These are phyloP conservation scores for Protomyctophum bolini DNA, from an alignment of 2,113 vertebrate genomes.

Conservation along the genomic window DNA sequence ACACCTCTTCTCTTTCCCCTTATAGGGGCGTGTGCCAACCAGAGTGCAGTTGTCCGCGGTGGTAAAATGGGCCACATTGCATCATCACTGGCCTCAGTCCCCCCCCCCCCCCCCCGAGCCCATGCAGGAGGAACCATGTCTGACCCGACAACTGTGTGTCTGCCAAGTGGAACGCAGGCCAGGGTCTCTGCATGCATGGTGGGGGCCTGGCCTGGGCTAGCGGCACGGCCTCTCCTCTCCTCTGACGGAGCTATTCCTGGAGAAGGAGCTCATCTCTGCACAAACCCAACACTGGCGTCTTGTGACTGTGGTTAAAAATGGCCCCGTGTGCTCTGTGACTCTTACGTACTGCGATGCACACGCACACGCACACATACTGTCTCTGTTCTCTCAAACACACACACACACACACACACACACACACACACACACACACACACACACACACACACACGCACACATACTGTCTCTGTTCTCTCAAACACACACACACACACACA, in stretches of 20 bases:
- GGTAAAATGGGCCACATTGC: conserved; percentile 65
- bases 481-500: conserved; percentile 3
- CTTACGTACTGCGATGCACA: conserved; percentile 49
- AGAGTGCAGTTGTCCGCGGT: conserved; percentile 57
- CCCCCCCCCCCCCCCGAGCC: conserved; percentile 31
- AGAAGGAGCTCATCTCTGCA: conserved; percentile 75
- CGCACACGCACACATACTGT: not conserved
- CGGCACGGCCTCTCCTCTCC: conserved; percentile 63
- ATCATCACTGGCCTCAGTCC: conserved; percentile 37
- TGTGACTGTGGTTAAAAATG: conserved; percentile 79
- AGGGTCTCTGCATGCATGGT: conserved; percentile 60
- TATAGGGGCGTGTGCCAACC: conserved; percentile 51
- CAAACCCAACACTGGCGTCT: conserved; percentile 77
- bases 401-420: conserved; percentile 7
- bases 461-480: too few relatives aligned
- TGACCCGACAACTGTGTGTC: conserved; percentile 76
- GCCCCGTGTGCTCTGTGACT: conserved; percentile 61
- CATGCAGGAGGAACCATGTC: conserved; percentile 58
- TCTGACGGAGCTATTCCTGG: conserved; percentile 77
- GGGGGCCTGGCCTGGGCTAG: not conserved
- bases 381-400: not conserved
- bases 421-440: conserved; percentile 14
- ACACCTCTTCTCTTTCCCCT: conserved; percentile 41
- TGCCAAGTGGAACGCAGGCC: conserved; percentile 77
- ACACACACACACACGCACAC: not conserved